These are phyloP conservation scores for Actinemys pallida DNA, from an alignment of 2,113 vertebrate genomes.

Conservation along the genomic window DNA sequence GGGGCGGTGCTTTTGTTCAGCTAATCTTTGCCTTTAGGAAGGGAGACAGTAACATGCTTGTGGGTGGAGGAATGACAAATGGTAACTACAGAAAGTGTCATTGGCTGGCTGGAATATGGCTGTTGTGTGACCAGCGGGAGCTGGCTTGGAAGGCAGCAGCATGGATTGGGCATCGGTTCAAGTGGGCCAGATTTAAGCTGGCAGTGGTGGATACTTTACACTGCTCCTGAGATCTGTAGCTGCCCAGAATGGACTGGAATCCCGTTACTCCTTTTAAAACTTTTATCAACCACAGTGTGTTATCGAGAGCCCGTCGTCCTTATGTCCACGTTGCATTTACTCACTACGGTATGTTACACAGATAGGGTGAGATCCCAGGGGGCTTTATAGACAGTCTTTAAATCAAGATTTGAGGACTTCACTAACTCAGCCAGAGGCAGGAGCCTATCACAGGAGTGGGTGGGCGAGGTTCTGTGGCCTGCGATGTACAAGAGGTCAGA, in stretches of 20 bases:
- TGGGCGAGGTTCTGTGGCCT: neutral
- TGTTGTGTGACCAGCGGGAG: neutral
- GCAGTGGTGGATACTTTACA: neutral
- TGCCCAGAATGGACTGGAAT: rapidly evolving
- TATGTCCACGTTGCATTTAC: neutral
- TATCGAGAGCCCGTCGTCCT: neutral
- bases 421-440: neutral
- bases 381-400: neutral
- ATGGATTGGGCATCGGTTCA: conserved; percentile 54
- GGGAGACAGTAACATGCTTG: conserved; percentile 36
- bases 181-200: conserved; percentile 45
- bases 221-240: neutral
- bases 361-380: too few relatives aligned
- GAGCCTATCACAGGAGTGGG: neutral
- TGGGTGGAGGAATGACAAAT: conserved; percentile 47
- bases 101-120: conserved; percentile 4
- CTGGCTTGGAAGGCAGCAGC: neutral
- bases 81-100: conserved; percentile 29
- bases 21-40: conserved; percentile 64
- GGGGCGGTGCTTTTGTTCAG: conserved; percentile 53
- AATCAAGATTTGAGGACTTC: neutral
- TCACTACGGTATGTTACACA: neutral
- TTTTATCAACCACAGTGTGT: rapidly evolving
- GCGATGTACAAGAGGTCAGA: neutral
- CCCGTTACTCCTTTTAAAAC: neutral